Conservation (phyloP, 1,140 invertebrate species). For the Acyrthosiphon pisum region DNA sequence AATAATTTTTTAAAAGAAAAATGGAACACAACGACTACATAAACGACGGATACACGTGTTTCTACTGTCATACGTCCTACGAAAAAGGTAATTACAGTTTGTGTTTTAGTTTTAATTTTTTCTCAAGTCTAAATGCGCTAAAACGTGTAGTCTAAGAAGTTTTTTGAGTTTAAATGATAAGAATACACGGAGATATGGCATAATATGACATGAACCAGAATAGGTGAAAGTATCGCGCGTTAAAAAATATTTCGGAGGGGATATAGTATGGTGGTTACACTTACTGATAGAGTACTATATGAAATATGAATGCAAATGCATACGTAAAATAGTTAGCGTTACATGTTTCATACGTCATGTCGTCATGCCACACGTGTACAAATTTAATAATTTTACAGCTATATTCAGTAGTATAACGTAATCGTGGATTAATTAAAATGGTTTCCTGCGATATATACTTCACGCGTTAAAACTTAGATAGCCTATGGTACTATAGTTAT, state of each 20-base stretch:
- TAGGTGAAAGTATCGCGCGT: slow-evolving; percentile 2
- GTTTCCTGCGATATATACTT: background rate
- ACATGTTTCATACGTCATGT: background rate
- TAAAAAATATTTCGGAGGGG: background rate
- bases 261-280: background rate
- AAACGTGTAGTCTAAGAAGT: background rate
- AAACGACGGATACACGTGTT: slow-evolving; percentile 48
- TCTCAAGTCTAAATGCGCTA: background rate
- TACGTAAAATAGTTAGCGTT: background rate
- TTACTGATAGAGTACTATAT: background rate
- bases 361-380: background rate
- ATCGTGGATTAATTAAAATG: background rate
- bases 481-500: background rate
- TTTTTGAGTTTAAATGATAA: background rate
- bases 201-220: background rate
- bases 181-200: background rate
- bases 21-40: slow-evolving; percentile 40
- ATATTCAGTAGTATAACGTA: background rate
- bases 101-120: background rate
- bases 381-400: background rate
- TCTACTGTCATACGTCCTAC: slow-evolving; percentile 54
- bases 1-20: background rate
- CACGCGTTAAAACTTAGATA: background rate
- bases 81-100: slow-evolving; percentile 30
- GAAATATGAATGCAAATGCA: background rate